Evolutionary conservation across 2,888 invertebrate genomes (phyloP).

Genomic region (Folsomia manolachei): DNA sequence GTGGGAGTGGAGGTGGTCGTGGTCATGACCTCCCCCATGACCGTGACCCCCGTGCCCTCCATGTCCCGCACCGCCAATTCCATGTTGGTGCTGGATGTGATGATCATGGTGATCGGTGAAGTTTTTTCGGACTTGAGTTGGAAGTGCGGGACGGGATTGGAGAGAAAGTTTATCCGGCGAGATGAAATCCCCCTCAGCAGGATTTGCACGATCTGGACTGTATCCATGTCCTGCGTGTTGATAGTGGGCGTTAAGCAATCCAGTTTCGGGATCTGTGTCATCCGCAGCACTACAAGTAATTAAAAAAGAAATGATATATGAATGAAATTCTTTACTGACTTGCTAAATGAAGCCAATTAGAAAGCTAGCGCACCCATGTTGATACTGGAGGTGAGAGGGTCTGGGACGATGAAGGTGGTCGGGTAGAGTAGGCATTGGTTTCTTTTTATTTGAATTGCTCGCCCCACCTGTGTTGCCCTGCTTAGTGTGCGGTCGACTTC

Average conservation of each 20-base stretch:
- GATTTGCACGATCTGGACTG: constrained; percentile 18
- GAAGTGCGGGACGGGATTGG: constrained; percentile 41
- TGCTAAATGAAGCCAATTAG: neutral
- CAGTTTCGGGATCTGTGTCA: constrained; percentile 46
- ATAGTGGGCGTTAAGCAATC: constrained; percentile 39
- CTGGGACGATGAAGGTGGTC: constrained; percentile 49
- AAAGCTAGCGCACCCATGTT: constrained; percentile 40
- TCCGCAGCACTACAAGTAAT: constrained; percentile 41
- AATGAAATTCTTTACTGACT: neutral
- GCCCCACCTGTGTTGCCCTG: constrained; percentile 27
- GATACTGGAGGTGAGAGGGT: constrained; percentile 49
- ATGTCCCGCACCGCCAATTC: constrained; percentile 30
- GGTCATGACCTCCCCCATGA: constrained; percentile 25
- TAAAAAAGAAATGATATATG: neutral
- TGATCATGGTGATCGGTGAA: constrained; percentile 46
- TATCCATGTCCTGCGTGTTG: constrained; percentile 40
- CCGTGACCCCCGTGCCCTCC: constrained; percentile 28
- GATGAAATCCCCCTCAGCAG: constrained; percentile 31
- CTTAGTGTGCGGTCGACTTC: constrained; percentile 28
- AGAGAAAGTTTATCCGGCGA: constrained; percentile 42
- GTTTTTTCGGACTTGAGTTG: constrained; percentile 42
- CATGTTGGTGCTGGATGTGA: constrained; percentile 40
- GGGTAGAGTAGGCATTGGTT: constrained; percentile 40
- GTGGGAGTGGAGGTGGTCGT: constrained; percentile 33
- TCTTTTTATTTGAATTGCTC: constrained; percentile 21